Percentiles rank a stretch among this genome's conserved stretches.
Conservation (phyloP, 2,888 invertebrate genomes). For the Megalurothrips usitatus region DNA sequence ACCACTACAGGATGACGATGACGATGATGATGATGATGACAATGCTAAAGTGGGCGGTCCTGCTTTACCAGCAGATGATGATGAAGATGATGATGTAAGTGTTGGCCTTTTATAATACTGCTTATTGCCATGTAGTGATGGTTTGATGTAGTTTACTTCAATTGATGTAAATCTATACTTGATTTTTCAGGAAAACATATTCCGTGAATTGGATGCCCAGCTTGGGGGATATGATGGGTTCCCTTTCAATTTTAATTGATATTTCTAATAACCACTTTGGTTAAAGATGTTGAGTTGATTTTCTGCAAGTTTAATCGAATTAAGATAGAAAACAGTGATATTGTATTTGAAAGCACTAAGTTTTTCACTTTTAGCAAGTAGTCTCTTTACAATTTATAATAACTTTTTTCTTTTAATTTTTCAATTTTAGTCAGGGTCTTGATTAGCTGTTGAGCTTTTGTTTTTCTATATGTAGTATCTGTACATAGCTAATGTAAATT, state of each 20-base stretch:
- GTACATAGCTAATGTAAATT: not conserved
- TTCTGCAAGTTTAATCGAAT: not conserved
- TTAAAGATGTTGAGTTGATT: not conserved
- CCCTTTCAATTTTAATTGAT: not conserved
- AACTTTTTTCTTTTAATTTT: too few relatives aligned
- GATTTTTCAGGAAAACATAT: slow-evolving; percentile 1
- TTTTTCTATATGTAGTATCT: not conserved
- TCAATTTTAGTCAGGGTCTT: not conserved
- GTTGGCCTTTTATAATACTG: not conserved
- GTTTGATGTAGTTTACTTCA: not conserved
- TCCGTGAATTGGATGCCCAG: slow-evolving; percentile 7
- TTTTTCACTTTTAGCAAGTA: not conserved
- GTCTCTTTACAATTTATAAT: not conserved
- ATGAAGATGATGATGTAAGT: slow-evolving; percentile 1
- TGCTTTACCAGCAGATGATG: not conserved
- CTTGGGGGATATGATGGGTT: not conserved
- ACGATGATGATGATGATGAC: not conserved
- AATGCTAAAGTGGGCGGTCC: not conserved
- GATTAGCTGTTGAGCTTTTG: not conserved
- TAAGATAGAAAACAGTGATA: not conserved
- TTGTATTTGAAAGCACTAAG: not conserved
- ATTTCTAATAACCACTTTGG: not conserved
- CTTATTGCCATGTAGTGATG: not conserved
- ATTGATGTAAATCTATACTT: not conserved
- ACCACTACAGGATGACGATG: not conserved